Base-by-base conservation (phyloP, 2,888 invertebrate species). In the Pristionchus japonicus region DNA sequence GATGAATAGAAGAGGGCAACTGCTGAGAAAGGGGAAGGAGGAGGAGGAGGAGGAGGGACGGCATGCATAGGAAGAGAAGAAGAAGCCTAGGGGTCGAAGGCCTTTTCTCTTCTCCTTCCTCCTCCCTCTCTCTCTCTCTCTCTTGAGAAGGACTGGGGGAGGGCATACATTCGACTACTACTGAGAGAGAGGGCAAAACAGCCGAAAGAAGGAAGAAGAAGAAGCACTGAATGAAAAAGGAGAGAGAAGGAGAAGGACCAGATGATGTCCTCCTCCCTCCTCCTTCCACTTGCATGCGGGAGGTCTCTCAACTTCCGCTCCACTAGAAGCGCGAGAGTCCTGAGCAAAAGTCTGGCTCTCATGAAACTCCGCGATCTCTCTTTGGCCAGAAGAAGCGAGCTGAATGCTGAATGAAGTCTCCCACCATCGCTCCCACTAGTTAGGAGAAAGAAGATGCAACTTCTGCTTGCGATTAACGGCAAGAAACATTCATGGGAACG, bases 141-240 rank as follows among this genome's bases (percentile, higher is more conserved):
- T n/a, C n/a, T n/a, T 17, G 31, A 74, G 77, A 27, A 77, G n/a
- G 17, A 40, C 74, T 77, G 77, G 43, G 77, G 77, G 43, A 47
- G 43, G 77, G 77, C 43, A 77, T 40, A 82, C 82, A 61, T 43
- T 23, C 61, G 83, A 85, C 85, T 64, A 85, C 85, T 61, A 37
- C 43, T 37, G 52, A 52, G 27, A 23, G 31, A 83, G 82, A 57
- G 49, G 49, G 49, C 82, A 83, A 83, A 52, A 83, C 52, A 83
- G 82, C 34, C 43, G 17, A 20, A 47, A 77, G 82, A 52, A 83
- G 27, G 43, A 49, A 47, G 43, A 31, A 34, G 49, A 74, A 77
- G 82, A 83, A 52, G 43, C 43, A 77, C 27, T 77, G 77, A 47
- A 80, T 80, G 80, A 80, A 49, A 80, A 80, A 70, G 47, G 80